Evolutionary conservation across 2,888 invertebrate genomes (phyloP), one percentile per base, ranked within the genome.

Genomic region (Drosophila ezoana): DNA sequence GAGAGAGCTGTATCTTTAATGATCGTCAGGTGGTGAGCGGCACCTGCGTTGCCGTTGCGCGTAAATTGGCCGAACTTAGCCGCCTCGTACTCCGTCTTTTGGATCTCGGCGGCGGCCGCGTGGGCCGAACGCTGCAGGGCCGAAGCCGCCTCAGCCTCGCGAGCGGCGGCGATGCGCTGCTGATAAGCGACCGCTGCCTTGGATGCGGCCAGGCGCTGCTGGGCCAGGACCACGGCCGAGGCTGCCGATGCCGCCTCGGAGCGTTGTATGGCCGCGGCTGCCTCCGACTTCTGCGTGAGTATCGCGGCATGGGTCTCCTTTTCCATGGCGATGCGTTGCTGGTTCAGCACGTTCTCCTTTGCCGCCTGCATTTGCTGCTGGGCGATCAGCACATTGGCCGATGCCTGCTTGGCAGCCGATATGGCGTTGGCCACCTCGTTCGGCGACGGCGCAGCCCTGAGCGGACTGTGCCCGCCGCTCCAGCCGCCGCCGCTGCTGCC

Each of bases 361-460:
- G 95, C 96, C 0, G 95, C 95, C 35, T 95, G 94, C 23, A 96
- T 96, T 72, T 95, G 94, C 51, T 95, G 95, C 86, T 96, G 96
- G 0, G 96, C 96, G 13, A 95, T 93, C 84, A 95, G 93, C 5
- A 96, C 96, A 57, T 95, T 95, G 0, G 94, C 93, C 0, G 95
- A 95, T 0, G 96, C 96, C 71, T 96, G 95, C 81, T 96, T 96
- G 0, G 96, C 96, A 0, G 95, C 95, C 3, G 95, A 95, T 53
- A 96, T 94, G 0, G 96, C 95, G 35, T 95, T 94, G 0, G 96
- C 94, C 28, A 96, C 95, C 77, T 96, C 96, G 0, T 94, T 94
- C 11, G 95, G 95, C 52, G 93, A 94, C 41, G 94, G 92, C 0
- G 82, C 80, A 0, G 80, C 47, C 56, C 58, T 72, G 0, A 86